Conservation (phyloP, 2,113 vertebrate genomes). For the Todiramphus chloris region DNA sequence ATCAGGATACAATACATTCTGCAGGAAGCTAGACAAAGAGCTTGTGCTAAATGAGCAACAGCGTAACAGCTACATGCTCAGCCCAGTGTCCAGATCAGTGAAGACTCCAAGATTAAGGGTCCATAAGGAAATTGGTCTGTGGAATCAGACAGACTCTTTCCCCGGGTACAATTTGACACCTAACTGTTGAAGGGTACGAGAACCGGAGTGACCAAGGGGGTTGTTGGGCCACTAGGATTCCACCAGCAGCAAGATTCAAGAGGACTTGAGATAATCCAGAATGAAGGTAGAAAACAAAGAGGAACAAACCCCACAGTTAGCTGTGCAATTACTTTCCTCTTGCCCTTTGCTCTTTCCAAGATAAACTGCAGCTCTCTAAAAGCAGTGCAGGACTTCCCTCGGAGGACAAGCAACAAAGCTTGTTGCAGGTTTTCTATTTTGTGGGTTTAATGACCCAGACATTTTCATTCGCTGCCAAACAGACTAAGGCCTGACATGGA, state of each 20-base stretch:
- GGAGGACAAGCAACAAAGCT: neutral
- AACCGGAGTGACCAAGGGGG: neutral
- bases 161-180: rapidly evolving
- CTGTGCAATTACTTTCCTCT: neutral
- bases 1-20: neutral
- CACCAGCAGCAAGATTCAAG: neutral
- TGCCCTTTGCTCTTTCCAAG: neutral
- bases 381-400: neutral
- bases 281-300: neutral
- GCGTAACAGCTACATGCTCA: neutral
- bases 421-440: neutral
- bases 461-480: neutral
- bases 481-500: neutral
- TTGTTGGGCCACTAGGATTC: neutral
- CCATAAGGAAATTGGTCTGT: neutral
- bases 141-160: neutral
- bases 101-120: neutral
- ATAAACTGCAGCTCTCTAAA: neutral
- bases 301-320: neutral
- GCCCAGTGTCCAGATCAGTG: neutral
- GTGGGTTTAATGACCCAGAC: neutral
- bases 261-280: neutral
- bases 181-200: rapidly evolving
- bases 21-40: neutral
- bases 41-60: neutral